These are phyloP conservation scores for Drosophila trapezifrons DNA, from an alignment of 1,140 invertebrate genomes.

Conservation along the genomic window DNA sequence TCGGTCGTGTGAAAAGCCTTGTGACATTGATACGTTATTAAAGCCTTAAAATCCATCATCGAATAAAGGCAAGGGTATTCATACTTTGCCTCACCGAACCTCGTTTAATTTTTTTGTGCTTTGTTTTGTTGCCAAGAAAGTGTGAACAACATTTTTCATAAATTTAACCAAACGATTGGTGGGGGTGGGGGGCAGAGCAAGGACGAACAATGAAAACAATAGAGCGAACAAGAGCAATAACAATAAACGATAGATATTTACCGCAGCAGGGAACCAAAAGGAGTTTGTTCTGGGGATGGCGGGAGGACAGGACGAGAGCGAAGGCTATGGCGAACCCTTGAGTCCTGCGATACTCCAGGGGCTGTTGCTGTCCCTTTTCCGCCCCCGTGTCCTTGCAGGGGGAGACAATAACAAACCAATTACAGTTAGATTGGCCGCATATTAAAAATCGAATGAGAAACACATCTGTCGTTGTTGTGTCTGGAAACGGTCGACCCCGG, in stretches of 20 bases:
- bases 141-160: constrained; percentile 84
- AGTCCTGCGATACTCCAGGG: constrained; percentile 31
- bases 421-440: constrained; percentile 84
- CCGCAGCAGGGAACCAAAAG: constrained; percentile 65
- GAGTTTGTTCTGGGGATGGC: background rate
- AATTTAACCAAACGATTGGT: constrained; percentile 73
- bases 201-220: constrained; percentile 69
- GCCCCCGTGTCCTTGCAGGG: constrained; percentile 46
- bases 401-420: constrained; percentile 84
- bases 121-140: constrained; percentile 46
- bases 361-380: constrained; percentile 25
- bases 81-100: background rate
- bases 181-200: constrained; percentile 4
- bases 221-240: constrained; percentile 81
- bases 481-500: constrained; percentile 14
- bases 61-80: background rate
- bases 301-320: background rate
- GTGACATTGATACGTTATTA: no score
- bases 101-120: background rate
- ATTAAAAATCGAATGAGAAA: constrained; percentile 84
- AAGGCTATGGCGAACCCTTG: constrained; percentile 24
- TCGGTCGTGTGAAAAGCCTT: no score
- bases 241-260: constrained; percentile 83
- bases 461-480: constrained; percentile 78
- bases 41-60: no score